Base-by-base conservation (phyloP, 2,113 vertebrate species). In the Chitala chitala region DNA sequence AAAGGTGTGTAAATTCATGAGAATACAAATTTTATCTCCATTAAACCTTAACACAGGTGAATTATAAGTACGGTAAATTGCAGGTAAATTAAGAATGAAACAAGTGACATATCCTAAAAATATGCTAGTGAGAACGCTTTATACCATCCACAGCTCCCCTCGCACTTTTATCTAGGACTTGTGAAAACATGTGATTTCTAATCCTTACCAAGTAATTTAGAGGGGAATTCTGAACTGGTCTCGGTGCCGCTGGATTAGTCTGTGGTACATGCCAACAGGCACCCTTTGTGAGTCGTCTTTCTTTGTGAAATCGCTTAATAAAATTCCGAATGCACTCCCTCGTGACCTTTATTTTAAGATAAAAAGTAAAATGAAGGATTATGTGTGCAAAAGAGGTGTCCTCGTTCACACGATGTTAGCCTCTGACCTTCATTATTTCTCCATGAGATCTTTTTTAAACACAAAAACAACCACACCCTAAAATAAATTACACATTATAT, bases 161-260 rank as follows among this genome's bases (percentile, higher is more conserved):
- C 55, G 51, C 51, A 65, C 6, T 50, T 13, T 24, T 36, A 50
- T 46, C 31, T 40, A 42, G 4, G 50, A 61, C 59, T 42, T n/a
- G 29, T 70, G 56, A 50, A 70, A 50, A 54, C 79, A 82, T 79
- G 82, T 85, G 78, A 85, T 69, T 55, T 71, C 6, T 78, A 79
- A 81, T 75, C 76, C 79, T 68, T 36, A 26, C 44, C 46, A 31
- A 31, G 51, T 61, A 42, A 77, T 75, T 75, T 66, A 74, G 68
- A 64, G 75, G 75, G 46, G 50, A 44, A 26, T 13, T 75, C 33
- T 68, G 80, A 77, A 22, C 38, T 33, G 71, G 64, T 50, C 69
- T 54, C 59, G 80, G 78, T 69, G 68, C 59, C 51, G 10, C n/a
- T 58, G 76, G 63, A 80, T 81, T 79, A 79, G 48, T 17, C 38